Evolutionary conservation across 1,140 invertebrate genomes (phyloP), one percentile per base, ranked within the genome.

Genomic region (Metaphire vulgaris): DNA sequence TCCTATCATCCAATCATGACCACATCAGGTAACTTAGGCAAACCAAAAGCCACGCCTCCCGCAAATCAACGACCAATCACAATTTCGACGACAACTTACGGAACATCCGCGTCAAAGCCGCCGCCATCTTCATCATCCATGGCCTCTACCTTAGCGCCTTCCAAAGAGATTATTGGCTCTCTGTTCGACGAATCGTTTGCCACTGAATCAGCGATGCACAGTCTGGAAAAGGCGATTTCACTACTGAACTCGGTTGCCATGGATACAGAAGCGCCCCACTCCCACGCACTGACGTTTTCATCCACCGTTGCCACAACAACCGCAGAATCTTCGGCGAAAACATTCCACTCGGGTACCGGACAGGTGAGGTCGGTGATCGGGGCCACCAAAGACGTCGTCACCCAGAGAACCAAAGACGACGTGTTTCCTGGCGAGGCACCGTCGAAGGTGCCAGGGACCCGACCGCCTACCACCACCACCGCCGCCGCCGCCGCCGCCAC

Each of bases 1-100:
- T 56, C 41, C 21, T 6, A 56, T 56, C 6, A 21, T 12, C 41
- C 41, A 56, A 56, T 56, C 41, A 56, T 21, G 21, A 56, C 6
- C 21, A 21, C 41, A 12, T 56, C 41, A 21, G n/a, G n/a, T n/a
- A 56, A 56, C 41, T 6, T 56, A 21, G 41, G 41, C 41, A 6
- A 56, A 21, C 41, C 41, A 56, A 21, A 56, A 21, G 41, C 6
- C 41, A 6, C 41, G 41, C 41, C 41, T 56, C 41, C 41, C 41
- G n/a, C n/a, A n/a, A n/a, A n/a, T n/a, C n/a, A n/a, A n/a, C n/a
- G 41, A 56, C 41, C 41, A 56, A 56, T 56, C 41, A 56, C 41
- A 56, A 56, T 56, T 21, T 56, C 41, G 21, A 56, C 41, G 21
- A 56, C 41, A 21, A 12, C 41, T 21, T 56, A 12, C 21, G 41